Evolutionary conservation across 2,797 vertebrate genomes (phyloP).

Genomic region (Crypturellus tataupa): DNA sequence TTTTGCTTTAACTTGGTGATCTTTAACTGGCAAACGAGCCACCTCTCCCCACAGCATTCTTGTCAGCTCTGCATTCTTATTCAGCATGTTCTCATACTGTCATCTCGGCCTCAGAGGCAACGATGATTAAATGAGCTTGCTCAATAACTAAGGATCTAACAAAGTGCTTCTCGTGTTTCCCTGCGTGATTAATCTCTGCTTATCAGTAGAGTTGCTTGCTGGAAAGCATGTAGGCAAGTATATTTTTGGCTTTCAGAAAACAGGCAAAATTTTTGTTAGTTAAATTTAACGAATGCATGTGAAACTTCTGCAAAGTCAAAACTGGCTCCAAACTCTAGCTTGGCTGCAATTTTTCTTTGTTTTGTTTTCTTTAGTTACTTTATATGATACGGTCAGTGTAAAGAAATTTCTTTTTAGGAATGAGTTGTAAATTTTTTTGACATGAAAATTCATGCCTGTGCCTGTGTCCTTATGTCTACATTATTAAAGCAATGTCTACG

Average conservation of each 20-base stretch:
- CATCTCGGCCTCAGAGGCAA: not conserved
- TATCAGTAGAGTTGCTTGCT: not conserved
- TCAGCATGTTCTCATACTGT: not conserved
- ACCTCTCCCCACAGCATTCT: not conserved
- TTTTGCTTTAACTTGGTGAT: not conserved
- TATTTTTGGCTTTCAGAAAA: not conserved
- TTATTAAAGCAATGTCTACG: not conserved
- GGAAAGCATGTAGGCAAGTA: rapidly evolving
- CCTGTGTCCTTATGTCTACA: not conserved
- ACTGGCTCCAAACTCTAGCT: not conserved
- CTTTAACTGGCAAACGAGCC: not conserved
- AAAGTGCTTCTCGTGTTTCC: not conserved
- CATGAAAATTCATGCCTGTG: not conserved
- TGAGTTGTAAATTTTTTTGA: not conserved
- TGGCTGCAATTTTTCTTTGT: not conserved
- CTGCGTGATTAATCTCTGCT: not conserved
- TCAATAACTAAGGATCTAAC: not conserved
- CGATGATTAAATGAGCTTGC: not conserved
- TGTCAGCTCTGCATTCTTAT: not conserved
- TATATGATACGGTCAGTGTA: not conserved
- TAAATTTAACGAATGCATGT: not conserved
- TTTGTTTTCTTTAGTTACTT: slow-evolving; percentile 27
- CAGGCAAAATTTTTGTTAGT: not conserved
- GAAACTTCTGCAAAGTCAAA: not conserved
- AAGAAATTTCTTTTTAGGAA: slow-evolving; percentile 46